Evolutionary conservation across 2,797 vertebrate species (phyloP).

Genomic region (Gallinago solitaria): DNA sequence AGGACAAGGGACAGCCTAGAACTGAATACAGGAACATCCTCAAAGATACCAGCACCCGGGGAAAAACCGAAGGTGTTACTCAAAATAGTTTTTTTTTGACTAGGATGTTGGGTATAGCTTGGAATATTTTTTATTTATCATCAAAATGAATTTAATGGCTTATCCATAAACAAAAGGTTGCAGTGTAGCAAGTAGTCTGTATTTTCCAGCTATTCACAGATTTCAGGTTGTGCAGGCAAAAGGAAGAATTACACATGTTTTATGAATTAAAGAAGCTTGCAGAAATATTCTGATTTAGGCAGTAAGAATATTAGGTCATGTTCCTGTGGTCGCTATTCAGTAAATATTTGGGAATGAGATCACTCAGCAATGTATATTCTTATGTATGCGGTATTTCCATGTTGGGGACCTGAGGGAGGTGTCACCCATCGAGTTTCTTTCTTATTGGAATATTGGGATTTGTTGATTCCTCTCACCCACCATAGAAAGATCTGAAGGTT

Average conservation of each 20-base stretch:
- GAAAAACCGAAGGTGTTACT: background rate
- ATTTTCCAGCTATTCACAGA: background rate
- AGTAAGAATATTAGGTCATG: background rate
- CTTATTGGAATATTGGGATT: background rate
- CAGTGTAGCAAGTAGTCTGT: background rate
- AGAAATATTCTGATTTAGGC: background rate
- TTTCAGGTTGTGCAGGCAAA: background rate
- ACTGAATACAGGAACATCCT: background rate
- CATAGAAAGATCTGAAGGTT: background rate
- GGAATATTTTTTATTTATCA: background rate
- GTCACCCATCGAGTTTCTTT: background rate
- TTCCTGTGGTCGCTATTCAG: background rate
- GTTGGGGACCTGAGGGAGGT: background rate
- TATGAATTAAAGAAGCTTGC: background rate
- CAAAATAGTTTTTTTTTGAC: background rate
- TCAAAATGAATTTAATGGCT: background rate
- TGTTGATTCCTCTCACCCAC: background rate
- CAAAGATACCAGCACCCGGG: background rate
- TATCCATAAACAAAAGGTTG: background rate
- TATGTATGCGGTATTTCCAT: background rate
- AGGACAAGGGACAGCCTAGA: background rate
- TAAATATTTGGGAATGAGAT: background rate
- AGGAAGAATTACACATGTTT: background rate
- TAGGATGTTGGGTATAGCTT: background rate
- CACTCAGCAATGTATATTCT: background rate